Evolutionary conservation across 2,888 invertebrate species (phyloP), one percentile per base, ranked within the genome.

Genomic region (Exephanes ischioxanthus): DNA sequence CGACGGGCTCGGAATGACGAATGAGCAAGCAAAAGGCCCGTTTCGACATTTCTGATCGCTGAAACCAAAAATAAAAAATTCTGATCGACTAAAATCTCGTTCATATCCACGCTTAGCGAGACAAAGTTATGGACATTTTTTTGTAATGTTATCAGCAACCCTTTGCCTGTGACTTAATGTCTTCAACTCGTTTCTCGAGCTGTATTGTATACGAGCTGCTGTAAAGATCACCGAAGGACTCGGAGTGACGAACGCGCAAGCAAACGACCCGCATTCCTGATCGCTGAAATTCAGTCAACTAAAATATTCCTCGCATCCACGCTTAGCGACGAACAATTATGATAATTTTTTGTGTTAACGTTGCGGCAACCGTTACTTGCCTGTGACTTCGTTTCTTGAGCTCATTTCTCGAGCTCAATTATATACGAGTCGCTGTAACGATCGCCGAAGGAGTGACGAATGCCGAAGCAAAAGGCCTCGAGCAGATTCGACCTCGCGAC

Each of bases 401-500:
- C 7, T 53, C 16, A 53, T 53, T 53, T n/a, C 6, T n/a, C n/a
- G n/a, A 53, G 16, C 7, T 41, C 41, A 41, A 45, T 45, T 16
- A 3, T 45, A 45, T 45, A 45, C 45, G 45, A 45, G 14, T 2
- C 45, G 45, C 45, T 45, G 14, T 14, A 16, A 16, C 3, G 16
- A 45, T 45, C 45, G 4, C 45, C 45, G 14, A 45, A 45, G 45
- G 16, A 45, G 45, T 45, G 45, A 14, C 45, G 45, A 63, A 16
- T 22, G 11, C 16, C 16, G 5, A 5, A 63, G 16, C 30, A 1
- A 63, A n/a, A 30, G 30, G 16, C 30, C 33, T 6, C 16, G 14
- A 45, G 61, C 14, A 63, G 6, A 16, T 33, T 66, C 51, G 68
- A 81, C 58, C 55, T 55, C 55, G 7, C 66, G 55, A 72, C 67